These are phyloP conservation scores for Borostomias antarcticus DNA, from an alignment of 2,797 vertebrate genomes.

Conservation along the genomic window DNA sequence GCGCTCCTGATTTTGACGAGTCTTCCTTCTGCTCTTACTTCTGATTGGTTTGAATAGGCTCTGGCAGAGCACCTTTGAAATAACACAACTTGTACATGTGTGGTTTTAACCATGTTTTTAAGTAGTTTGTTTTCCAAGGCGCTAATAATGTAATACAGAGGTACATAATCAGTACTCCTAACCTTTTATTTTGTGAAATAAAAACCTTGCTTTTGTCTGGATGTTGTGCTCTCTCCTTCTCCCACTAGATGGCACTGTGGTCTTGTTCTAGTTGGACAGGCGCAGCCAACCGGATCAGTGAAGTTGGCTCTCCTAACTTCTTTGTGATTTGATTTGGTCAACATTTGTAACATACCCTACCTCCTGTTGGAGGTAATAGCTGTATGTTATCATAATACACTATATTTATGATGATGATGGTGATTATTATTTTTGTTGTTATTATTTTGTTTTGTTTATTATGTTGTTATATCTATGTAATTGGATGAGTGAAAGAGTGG, in stretches of 20 bases:
- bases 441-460: too few relatives aligned
- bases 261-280: conserved; percentile 10
- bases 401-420: too few relatives aligned
- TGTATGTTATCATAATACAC: too few relatives aligned
- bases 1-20: conserved; percentile 1
- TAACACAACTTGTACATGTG: conserved; percentile 12
- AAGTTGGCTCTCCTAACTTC: too few relatives aligned
- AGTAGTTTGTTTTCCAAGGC: conserved; percentile 5
- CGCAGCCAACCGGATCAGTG: too few relatives aligned
- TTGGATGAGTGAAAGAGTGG: too few relatives aligned
- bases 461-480: too few relatives aligned
- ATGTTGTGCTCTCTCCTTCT: background rate
- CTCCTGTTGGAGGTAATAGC: too few relatives aligned
- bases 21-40: background rate
- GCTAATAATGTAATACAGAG: conserved; percentile 7
- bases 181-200: conserved; percentile 37
- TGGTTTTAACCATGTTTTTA: conserved; percentile 18
- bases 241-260: conserved; percentile 54
- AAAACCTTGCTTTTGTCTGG: conserved; percentile 7
- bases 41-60: background rate
- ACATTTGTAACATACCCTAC: too few relatives aligned
- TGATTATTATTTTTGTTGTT: too few relatives aligned
- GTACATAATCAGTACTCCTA: conserved; percentile 14
- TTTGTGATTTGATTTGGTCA: too few relatives aligned
- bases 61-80: background rate